These are phyloP conservation scores for Gallinago stenura DNA, from an alignment of 2,797 vertebrate species.

Conservation along the genomic window DNA sequence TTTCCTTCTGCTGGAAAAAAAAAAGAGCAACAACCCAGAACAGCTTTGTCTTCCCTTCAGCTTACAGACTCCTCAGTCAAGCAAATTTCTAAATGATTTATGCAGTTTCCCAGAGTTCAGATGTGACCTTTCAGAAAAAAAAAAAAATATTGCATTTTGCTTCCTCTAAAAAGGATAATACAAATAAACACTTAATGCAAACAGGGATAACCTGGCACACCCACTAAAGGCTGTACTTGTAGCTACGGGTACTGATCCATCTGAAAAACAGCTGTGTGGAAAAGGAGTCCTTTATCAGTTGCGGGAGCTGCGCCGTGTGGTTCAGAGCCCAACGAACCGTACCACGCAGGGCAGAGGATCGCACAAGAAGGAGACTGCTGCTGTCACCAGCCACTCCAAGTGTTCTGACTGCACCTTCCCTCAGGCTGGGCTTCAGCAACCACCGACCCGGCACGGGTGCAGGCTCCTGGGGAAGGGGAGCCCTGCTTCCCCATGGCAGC, in stretches of 20 bases:
- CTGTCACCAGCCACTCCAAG: neutral
- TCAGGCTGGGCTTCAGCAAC: rapidly evolving
- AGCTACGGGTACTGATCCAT: neutral
- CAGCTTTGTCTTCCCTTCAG: neutral
- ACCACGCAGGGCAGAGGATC: rapidly evolving
- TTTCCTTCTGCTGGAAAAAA: neutral
- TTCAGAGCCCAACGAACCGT: neutral
- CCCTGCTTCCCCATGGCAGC: neutral
- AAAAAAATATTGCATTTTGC: neutral
- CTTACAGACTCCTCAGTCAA: neutral
- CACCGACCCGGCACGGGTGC: rapidly evolving
- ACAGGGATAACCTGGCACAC: neutral
- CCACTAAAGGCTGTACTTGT: neutral
- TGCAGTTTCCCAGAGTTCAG: neutral
- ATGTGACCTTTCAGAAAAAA: neutral
- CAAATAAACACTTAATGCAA: neutral
- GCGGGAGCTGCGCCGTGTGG: neutral
- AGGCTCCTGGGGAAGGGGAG: neutral
- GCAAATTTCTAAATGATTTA: neutral
- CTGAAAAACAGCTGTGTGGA: neutral
- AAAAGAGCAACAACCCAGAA: neutral
- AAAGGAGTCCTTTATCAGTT: neutral
- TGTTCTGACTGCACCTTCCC: rapidly evolving
- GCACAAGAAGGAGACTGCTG: neutral
- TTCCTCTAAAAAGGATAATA: neutral